Base-by-base conservation (phyloP, 2,113 vertebrate genomes). In the Oncorhynchus masou region DNA sequence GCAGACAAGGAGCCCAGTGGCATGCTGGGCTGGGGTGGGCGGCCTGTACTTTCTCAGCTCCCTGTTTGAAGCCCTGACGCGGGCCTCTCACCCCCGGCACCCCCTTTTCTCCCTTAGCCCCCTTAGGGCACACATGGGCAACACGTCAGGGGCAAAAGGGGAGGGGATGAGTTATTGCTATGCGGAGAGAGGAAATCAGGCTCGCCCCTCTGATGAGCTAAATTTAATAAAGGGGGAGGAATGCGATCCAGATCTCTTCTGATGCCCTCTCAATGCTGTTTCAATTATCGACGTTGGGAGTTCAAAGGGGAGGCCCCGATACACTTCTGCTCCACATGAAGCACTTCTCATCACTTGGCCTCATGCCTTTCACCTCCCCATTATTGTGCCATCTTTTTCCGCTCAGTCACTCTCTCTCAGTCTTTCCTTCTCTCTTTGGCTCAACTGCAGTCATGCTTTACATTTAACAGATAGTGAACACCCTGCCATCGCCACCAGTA, bases 121-220 rank as follows among this genome's bases (percentile, higher is more conserved):
- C 15, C 71, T 79, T 81, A 87, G 88, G 89, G 87, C 88, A 85
- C 91, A 93, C 91, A 91, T 94, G 92, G 92, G 92, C 95, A 94
- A 92, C 90, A 92, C 88, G 79, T 92, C 85, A 82, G 89, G 91
- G 91, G 88, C 85, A 90, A 91, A 88, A 87, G 92, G 89, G 87
- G 85, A 92, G 81, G 91, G 89, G 88, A 90, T 93, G 93, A 93
- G 91, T 94, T 94, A 91, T 91, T 85, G 83, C 84, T 88, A 83
- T 81, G 88, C 82, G 85, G 82, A 84, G 79, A 85, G 79, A 85
- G 81, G 83, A 81, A 71, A 78, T 34, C 15, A 39, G 82, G 75
- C 69, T 48, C 54, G 72, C 74, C 86, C 76, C 75, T 65, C 71
- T 65, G 86, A 89, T 89, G 87, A 87, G 83, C 86, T 57, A 90